These are phyloP conservation scores for Prorops nasuta DNA, from an alignment of 1,140 invertebrate genomes.

Conservation along the genomic window DNA sequence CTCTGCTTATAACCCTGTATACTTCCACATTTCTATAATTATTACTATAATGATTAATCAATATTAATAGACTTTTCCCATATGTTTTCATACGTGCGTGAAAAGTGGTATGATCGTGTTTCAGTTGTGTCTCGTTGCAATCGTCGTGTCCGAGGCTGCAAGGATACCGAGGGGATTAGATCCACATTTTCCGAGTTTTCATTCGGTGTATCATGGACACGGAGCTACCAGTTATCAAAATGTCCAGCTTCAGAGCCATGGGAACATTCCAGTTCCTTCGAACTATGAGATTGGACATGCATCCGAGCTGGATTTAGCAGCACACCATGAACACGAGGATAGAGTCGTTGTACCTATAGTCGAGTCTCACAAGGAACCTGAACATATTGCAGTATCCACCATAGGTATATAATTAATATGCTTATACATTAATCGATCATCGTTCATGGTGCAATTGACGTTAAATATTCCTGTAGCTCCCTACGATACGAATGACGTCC, in stretches of 20 bases:
- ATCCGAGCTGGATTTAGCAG: not conserved
- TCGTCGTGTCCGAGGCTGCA: conserved; percentile 26
- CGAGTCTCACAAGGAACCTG: conserved; percentile 1
- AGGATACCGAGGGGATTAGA: conserved; percentile 30
- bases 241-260: conserved; percentile 32
- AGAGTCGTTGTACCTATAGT: conserved; percentile 3
- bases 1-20: too few relatives aligned
- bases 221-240: conserved; percentile 47
- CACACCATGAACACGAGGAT: conserved; percentile 4
- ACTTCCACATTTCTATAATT: too few relatives aligned
- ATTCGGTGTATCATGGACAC: conserved; percentile 37
- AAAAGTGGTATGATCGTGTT: too few relatives aligned
- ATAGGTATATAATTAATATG: conserved; percentile 7
- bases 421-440: not conserved
- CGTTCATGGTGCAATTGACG: too few relatives aligned
- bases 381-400: conserved; percentile 5
- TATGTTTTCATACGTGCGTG: too few relatives aligned
- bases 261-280: conserved; percentile 25
- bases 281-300: conserved; percentile 11
- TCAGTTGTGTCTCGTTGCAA: conserved; percentile 29
- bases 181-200: conserved; percentile 38
- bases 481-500: not conserved
- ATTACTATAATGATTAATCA: too few relatives aligned
- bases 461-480: not conserved
- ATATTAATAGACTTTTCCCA: too few relatives aligned